Conservation (phyloP, 2,888 invertebrate species). For the Drosophila testacea region DNA sequence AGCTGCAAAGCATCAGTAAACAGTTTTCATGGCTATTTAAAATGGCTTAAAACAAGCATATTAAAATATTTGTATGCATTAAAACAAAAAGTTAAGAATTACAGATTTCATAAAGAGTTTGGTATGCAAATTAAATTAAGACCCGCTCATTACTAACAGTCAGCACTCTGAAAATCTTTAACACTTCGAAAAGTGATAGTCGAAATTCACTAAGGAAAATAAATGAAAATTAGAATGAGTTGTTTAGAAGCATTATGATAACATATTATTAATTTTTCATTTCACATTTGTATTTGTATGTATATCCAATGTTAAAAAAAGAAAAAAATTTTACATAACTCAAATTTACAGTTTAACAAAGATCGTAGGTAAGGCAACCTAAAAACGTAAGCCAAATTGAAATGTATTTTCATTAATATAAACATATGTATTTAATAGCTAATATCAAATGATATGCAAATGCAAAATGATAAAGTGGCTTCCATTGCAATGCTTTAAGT, state of each 20-base stretch:
- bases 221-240: not conserved
- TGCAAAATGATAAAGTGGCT: constrained; percentile 55
- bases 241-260: not conserved
- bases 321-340: constrained; percentile 41
- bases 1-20: too few relatives aligned
- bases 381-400: constrained; percentile 53
- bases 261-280: not conserved
- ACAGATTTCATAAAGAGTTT: not conserved
- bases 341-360: constrained; percentile 62
- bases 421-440: constrained; percentile 30
- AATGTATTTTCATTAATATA: constrained; percentile 27
- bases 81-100: too few relatives aligned
- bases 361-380: constrained; percentile 61
- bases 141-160: too few relatives aligned
- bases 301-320: constrained; percentile 19
- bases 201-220: not conserved
- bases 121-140: too few relatives aligned
- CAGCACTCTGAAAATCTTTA: not conserved
- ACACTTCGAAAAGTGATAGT: not conserved
- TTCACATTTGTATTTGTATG: constrained; percentile 11
- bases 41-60: too few relatives aligned
- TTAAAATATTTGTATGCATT: too few relatives aligned
- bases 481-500: constrained; percentile 71
- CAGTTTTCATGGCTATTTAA: too few relatives aligned
- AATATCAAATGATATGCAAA: constrained; percentile 45